phyloP scores from a whole-genome alignment of 2,797 vertebrate genomes.

The Enteromius mattozi region DNA sequence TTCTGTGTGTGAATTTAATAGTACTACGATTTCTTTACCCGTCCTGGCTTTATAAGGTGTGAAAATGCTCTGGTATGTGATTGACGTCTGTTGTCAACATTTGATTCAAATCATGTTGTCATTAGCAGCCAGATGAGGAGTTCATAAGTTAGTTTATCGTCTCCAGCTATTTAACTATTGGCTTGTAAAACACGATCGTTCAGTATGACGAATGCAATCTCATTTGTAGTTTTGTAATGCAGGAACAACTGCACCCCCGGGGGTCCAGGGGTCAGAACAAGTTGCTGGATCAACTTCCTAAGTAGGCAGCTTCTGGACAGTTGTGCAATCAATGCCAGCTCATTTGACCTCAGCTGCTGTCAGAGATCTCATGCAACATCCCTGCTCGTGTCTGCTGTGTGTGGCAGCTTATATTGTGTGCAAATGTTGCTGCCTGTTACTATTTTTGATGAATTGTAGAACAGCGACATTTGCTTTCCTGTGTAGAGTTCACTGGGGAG shows the following conservation, averaged over 20 bases:
- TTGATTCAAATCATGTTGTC: slow-evolving; percentile 21
- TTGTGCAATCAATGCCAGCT: slow-evolving; percentile 49
- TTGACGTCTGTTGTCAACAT: slow-evolving; percentile 32
- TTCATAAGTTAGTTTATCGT: background rate
- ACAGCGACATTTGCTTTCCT: slow-evolving; percentile 72
- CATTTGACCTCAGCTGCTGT: slow-evolving; percentile 38
- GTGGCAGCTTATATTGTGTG: slow-evolving; percentile 67
- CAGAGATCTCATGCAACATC: slow-evolving; percentile 49
- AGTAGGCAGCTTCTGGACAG: slow-evolving; percentile 40
- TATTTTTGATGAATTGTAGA: slow-evolving; percentile 72
- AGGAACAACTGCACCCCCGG: background rate
- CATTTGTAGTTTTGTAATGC: slow-evolving; percentile 21
- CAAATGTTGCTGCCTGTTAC: slow-evolving; percentile 66
- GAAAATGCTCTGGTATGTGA: background rate
- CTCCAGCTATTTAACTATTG: background rate
- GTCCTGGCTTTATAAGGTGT: background rate
- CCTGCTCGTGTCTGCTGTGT: slow-evolving; percentile 66
- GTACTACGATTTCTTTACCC: background rate
- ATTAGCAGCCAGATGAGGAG: slow-evolving; percentile 4
- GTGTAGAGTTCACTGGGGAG: slow-evolving; percentile 69
- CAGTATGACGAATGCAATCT: slow-evolving; percentile 5
- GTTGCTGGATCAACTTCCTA: slow-evolving; percentile 50
- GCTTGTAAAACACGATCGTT: slow-evolving; percentile 6
- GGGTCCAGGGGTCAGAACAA: slow-evolving; percentile 34
- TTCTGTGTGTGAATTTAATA: background rate